Conservation (phyloP, 2,797 vertebrate genomes). For the Thalassophryne amazonica region DNA sequence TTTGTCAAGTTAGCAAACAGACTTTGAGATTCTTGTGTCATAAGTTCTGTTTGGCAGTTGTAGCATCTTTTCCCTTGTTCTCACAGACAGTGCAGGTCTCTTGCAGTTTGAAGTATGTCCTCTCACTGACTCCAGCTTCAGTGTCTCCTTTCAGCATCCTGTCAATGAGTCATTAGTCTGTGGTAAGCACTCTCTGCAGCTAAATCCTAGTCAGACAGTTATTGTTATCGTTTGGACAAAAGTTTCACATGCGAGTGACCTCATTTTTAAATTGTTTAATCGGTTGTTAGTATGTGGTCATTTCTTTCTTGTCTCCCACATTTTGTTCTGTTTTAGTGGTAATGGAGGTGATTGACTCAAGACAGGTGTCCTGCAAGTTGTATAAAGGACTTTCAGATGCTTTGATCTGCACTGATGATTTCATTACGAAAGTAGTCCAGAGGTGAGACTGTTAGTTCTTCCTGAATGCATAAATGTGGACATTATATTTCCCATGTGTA, state of each 20-base stretch:
- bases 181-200: constrained; percentile 78
- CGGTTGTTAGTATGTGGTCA: background rate
- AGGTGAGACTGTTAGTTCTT: constrained; percentile 75
- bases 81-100: constrained; percentile 88
- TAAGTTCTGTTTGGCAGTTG: background rate
- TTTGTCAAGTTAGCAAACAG: background rate
- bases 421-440: constrained; percentile 98
- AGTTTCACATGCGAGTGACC: background rate
- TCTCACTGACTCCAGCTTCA: constrained; percentile 94
- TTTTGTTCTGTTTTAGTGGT: constrained; percentile 89
- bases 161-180: constrained; percentile 98
- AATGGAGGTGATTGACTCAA: constrained; percentile 97
- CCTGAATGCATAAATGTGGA: background rate
- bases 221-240: background rate
- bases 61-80: background rate
- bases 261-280: background rate
- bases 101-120: constrained; percentile 98
- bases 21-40: background rate
- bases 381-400: constrained; percentile 97
- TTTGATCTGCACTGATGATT: constrained; percentile 97
- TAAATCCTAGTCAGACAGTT: background rate
- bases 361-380: constrained; percentile 93
- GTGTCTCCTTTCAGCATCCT: constrained; percentile 97
- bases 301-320: too few species aligned
- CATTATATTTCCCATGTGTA: background rate